phyloP scores from a whole-genome alignment of 1,140 invertebrate genomes.

The Microplitis mediator region DNA sequence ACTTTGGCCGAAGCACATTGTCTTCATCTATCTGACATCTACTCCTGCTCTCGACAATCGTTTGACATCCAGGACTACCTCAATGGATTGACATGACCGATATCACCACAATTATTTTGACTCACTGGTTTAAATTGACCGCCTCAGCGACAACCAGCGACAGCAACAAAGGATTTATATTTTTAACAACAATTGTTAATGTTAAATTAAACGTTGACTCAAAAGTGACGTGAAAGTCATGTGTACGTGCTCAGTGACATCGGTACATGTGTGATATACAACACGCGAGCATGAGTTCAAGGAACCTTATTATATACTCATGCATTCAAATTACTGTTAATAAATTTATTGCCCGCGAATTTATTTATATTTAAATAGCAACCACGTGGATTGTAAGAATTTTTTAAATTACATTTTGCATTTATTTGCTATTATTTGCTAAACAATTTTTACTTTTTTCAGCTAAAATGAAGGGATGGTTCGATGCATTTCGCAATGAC shows the following conservation, averaged over 20 bases:
- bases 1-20: conserved; percentile 39
- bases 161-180: no score
- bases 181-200: background rate
- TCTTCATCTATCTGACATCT: background rate
- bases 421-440: background rate
- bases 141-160: no score
- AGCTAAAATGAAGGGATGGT: conserved; percentile 83
- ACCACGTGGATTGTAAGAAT: background rate
- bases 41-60: no score
- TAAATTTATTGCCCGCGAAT: background rate
- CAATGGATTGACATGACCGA: no score
- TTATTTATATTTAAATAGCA: background rate
- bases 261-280: background rate
- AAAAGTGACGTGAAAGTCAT: background rate
- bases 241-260: background rate
- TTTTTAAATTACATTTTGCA: no score
- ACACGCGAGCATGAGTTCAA: background rate
- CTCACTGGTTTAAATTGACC: no score
- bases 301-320: background rate
- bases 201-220: background rate
- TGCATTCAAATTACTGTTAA: conserved; percentile 1
- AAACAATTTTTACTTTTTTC: background rate
- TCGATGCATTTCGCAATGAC: conserved; percentile 90
- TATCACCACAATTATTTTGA: no score
- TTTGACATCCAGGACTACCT: no score